Evolutionary conservation across 2,888 invertebrate species (phyloP).

Genomic region (Luffia ferchaultella): DNA sequence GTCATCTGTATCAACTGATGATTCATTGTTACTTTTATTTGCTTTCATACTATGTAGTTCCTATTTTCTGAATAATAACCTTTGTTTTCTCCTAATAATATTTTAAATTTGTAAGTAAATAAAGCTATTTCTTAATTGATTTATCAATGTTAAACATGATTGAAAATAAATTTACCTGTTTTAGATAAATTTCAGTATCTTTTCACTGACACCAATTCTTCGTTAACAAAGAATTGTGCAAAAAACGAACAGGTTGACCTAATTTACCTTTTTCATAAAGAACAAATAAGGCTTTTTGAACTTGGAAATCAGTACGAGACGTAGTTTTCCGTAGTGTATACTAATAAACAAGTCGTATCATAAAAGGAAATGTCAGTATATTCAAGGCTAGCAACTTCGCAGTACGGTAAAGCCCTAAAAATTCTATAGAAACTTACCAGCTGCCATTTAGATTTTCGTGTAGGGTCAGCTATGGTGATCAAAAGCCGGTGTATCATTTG

Average conservation of each 20-base stretch:
- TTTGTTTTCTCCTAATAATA: no score
- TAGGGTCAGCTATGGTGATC: conserved; percentile 79
- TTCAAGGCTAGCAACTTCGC: conserved; percentile 43
- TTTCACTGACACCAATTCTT: no score
- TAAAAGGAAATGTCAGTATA: conserved; percentile 44
- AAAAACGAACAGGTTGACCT: conserved; percentile 45
- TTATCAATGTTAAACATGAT: no score
- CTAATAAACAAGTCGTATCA: conserved; percentile 46
- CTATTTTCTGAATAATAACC: no score
- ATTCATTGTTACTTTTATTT: no score
- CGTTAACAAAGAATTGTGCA: no score
- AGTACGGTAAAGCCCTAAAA: conserved; percentile 17
- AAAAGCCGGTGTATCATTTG: conserved; percentile 90
- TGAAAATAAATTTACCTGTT: no score
- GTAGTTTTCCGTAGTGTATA: conserved; percentile 12
- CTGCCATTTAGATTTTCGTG: conserved; percentile 89
- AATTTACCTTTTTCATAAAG: not conserved
- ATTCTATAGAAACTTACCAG: conserved; percentile 66
- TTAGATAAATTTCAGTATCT: no score
- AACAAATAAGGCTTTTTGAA: not conserved
- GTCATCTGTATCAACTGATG: no score
- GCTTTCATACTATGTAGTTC: no score
- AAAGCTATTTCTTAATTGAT: no score
- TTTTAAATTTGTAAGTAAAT: no score
- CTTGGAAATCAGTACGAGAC: not conserved